Conservation (phyloP, 2,797 vertebrate species). For the Poeciliopsis paucimaculata region DNA sequence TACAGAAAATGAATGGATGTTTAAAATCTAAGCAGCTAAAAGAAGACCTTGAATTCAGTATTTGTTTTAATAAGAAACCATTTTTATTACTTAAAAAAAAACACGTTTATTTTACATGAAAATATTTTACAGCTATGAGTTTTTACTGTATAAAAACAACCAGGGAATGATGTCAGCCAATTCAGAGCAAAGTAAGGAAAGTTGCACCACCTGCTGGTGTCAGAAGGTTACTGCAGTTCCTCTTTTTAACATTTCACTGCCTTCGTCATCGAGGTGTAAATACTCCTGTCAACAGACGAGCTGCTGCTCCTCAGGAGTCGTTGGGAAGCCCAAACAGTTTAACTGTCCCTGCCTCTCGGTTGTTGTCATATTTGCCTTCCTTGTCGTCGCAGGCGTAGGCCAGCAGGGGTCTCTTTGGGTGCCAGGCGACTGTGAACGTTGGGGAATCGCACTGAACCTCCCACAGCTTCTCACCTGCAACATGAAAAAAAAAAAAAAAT, state of each 20-base stretch:
- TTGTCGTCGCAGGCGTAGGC: constrained; percentile 98
- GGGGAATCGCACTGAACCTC: constrained; percentile 98
- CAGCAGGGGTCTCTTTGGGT: constrained; percentile 93
- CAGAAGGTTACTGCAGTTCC: neutral
- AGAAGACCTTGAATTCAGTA: neutral
- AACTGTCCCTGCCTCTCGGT: constrained; percentile 94
- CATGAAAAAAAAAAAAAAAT: too few species aligned
- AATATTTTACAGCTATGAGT: constrained; percentile 52
- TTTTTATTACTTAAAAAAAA: neutral
- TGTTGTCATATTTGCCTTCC: constrained; percentile 97
- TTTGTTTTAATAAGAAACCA: neutral
- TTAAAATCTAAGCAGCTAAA: neutral
- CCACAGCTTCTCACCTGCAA: constrained; percentile 95
- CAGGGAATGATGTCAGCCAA: neutral
- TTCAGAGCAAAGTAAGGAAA: neutral
- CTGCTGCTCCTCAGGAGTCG: constrained; percentile 82
- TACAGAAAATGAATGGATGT: neutral
- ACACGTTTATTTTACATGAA: constrained; percentile 46
- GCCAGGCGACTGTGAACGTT: constrained; percentile 98
- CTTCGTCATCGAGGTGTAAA: neutral
- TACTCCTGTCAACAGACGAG: neutral
- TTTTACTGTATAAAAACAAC: constrained; percentile 17
- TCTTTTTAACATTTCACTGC: neutral
- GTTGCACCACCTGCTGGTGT: constrained; percentile 56
- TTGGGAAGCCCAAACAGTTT: constrained; percentile 97